Evolutionary conservation across 2,113 vertebrate genomes (phyloP), one percentile per base, ranked within the genome.

Genomic region (Triplophysa tibetana): DNA sequence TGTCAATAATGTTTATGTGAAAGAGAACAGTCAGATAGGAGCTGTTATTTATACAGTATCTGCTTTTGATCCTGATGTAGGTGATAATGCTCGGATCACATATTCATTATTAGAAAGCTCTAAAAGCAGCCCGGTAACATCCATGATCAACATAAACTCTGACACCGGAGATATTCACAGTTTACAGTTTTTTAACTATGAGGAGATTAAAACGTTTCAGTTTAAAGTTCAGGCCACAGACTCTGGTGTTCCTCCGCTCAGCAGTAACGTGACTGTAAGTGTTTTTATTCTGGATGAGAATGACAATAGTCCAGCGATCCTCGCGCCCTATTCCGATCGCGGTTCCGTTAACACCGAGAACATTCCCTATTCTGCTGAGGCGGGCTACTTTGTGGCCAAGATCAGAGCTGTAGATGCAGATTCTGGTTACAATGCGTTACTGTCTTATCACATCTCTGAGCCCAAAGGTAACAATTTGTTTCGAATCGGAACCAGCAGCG

Each of bases 381-480:
- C 68, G 3, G 92, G 92, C 0, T 89, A 92, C 17, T 85, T 90
- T 82, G 86, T 93, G 77, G 86, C 88, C 5, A 93, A 92, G 88
- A 83, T 91, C 54, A 89, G 86, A 7, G 92, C 90, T 38, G 82
- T 92, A 67, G 92, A 93, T 85, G 85, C 82, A 0, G 93, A 90
- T 79, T 91, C 90, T 8, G 92, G 91, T 14, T 92, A 92, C 81
- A 93, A 93, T 68, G 91, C 90, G 17, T 89, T 91, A 86, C 85
- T 94, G 48, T 90, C 89, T 0, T 92, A 90, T 80, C 85, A 91
- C 74, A 58, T 94, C 63, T 84, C 69, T 64, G 83, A 92, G 12
- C 73, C 75, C 0, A 83, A 75, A 29, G 80, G 84, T 48, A 68
- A 83, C 16, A 85, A 85, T 9, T 73, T 82, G 4, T 92, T 90